Evolutionary conservation across 2,113 vertebrate genomes (phyloP), one percentile per base, ranked within the genome.

Genomic region (Athene cunicularia): DNA sequence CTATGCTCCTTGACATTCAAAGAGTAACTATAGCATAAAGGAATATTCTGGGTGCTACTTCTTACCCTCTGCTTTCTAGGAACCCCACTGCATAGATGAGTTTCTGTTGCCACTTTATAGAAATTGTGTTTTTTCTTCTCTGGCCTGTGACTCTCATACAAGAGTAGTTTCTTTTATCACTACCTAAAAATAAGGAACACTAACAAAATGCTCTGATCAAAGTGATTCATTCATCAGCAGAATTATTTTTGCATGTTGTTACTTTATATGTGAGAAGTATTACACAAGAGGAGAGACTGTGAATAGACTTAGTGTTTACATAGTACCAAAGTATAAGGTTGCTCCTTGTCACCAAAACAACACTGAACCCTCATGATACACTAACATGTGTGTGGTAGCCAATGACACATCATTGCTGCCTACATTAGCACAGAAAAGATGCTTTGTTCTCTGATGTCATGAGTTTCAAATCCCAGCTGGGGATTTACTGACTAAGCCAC

Each of bases 271-370:
- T 95, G 93, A 97, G 97, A 97, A 96, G 84, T 92, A 95, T 95
- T 96, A 88, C 86, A 91, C 67, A 90, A 86, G 89, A 93, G 97
- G 95, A 82, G 93, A 88, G 66, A 20, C 71, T 37, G 77, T 98
- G 97, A 98, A 98, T 98, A 97, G 95, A 88, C 33, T 53, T 43
- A 98, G 93, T 98, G 98, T 98, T 96, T 97, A 92, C 93, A 94
- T 58, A 93, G 95, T 68, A 98, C 97, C 97, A 97, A 97, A 97
- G 97, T 97, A 97, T 97, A 97, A 97, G 96, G 96, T 98, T 97
- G 97, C 96, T 97, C 96, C 96, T 97, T 98, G 97, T 97, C 77
- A 84, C 94, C 93, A 96, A 97, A 97, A 93, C 87, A 98, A 93
- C 91, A 92, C 79, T 92, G 95, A 98, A 92, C 56, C 80, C 89